These are phyloP conservation scores for Ceratosolen fusciceps DNA, from an alignment of 1,140 invertebrate species.

Conservation along the genomic window DNA sequence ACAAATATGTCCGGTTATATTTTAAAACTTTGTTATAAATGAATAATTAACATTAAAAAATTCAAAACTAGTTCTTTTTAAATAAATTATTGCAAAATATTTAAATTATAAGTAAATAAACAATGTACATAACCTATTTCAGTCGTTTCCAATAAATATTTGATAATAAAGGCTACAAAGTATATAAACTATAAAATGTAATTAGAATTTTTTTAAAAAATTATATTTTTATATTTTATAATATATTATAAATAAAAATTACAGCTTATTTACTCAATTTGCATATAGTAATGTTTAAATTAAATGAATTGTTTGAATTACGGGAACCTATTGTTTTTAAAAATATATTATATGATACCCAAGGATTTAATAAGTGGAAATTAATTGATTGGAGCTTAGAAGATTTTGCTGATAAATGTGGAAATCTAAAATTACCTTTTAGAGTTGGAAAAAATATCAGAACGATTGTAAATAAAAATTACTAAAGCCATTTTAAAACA, in stretches of 20 bases:
- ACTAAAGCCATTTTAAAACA: slow-evolving; percentile 62
- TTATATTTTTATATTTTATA: background rate
- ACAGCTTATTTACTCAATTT: slow-evolving; percentile 52
- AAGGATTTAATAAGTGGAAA: slow-evolving; percentile 60
- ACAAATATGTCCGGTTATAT: too few relatives aligned
- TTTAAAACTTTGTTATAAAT: too few relatives aligned
- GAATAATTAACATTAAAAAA: too few relatives aligned
- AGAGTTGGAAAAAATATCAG: slow-evolving; percentile 66
- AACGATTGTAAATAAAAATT: slow-evolving; percentile 65
- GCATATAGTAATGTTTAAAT: background rate
- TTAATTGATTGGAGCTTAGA: slow-evolving; percentile 68
- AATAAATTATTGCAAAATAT: too few relatives aligned
- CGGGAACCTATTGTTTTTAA: slow-evolving; percentile 64
- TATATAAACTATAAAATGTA: too few relatives aligned
- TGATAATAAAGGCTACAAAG: too few relatives aligned
- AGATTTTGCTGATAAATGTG: slow-evolving; percentile 66
- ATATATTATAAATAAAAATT: background rate
- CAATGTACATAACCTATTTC: too few relatives aligned
- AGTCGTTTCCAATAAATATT: too few relatives aligned
- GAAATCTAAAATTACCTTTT: slow-evolving; percentile 66
- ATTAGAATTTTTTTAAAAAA: background rate
- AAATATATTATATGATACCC: slow-evolving; percentile 58
- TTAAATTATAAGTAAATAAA: too few relatives aligned
- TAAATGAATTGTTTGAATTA: slow-evolving; percentile 54
- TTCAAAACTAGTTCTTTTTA: too few relatives aligned